Evolutionary conservation across 2,113 vertebrate species (phyloP).

Genomic region (Sinocyclocheilus anophthalmus): DNA sequence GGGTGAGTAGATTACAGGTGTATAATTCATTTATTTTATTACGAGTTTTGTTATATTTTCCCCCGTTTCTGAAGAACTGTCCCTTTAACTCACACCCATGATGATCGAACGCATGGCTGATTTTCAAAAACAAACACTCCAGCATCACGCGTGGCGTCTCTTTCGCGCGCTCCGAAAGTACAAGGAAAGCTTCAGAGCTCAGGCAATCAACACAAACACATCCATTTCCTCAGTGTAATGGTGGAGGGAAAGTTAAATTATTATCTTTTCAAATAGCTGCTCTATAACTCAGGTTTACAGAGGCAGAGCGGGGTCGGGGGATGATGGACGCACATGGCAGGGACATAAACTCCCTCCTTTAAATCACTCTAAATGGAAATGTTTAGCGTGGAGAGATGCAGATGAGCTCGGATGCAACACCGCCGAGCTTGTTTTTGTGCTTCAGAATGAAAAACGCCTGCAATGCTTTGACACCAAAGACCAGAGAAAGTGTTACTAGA

Average conservation of each 20-base stretch:
- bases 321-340: slow-evolving; percentile 74
- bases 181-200: neutral
- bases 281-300: slow-evolving; percentile 71
- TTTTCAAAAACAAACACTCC: neutral
- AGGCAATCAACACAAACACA: slow-evolving; percentile 60
- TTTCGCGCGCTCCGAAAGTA: neutral
- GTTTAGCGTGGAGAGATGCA: slow-evolving; percentile 77
- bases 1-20: neutral
- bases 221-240: slow-evolving; percentile 55
- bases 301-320: slow-evolving; percentile 38
- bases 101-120: neutral
- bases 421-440: slow-evolving; percentile 66
- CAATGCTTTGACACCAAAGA: neutral
- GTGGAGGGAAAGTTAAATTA: slow-evolving; percentile 71
- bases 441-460: neutral
- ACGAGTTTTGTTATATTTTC: neutral
- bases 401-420: slow-evolving; percentile 69
- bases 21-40: neutral
- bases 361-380: slow-evolving; percentile 84
- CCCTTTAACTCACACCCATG: neutral
- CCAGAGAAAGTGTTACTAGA: neutral
- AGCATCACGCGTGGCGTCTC: neutral
- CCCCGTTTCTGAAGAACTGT: neutral
- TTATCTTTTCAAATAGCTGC: slow-evolving; percentile 78
- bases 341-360: slow-evolving; percentile 75